Percentiles rank a stretch among this genome's conserved stretches.
Conservation (phyloP, 2,797 vertebrate species). For the Streptopelia turtur region DNA sequence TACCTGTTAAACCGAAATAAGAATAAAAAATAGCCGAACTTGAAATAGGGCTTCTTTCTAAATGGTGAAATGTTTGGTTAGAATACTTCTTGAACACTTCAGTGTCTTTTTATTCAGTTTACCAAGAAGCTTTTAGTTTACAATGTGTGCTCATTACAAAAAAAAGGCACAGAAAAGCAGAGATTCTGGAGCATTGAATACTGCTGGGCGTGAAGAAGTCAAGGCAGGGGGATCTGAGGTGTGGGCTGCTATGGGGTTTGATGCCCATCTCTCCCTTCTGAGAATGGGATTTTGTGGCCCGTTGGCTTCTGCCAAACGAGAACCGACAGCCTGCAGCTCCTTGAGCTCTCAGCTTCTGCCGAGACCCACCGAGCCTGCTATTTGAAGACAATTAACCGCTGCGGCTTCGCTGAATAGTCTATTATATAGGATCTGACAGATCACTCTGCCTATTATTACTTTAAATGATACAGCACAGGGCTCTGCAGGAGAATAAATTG, state of each 20-base stretch:
- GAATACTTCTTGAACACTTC: background rate
- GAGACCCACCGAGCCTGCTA: background rate
- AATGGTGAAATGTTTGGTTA: background rate
- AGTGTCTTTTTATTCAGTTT: background rate
- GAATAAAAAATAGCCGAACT: background rate
- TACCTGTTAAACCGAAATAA: background rate
- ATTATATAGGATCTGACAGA: background rate
- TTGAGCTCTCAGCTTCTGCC: background rate
- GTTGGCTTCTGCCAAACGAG: background rate
- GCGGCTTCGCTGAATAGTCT: background rate
- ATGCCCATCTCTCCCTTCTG: background rate
- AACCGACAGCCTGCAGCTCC: background rate
- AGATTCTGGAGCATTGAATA: background rate
- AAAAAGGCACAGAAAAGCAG: background rate
- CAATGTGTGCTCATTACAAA: background rate
- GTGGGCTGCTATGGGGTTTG: background rate
- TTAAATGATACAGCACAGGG: background rate
- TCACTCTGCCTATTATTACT: background rate
- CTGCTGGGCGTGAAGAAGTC: background rate
- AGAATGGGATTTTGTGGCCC: background rate
- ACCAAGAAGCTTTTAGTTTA: background rate
- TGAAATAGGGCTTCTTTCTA: background rate
- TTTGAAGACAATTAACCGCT: background rate
- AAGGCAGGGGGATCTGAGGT: accelerated
- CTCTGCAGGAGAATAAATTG: slow-evolving; percentile 27